Conservation (phyloP, 2,113 vertebrate genomes). For the Myrmophylax atrothorax region DNA sequence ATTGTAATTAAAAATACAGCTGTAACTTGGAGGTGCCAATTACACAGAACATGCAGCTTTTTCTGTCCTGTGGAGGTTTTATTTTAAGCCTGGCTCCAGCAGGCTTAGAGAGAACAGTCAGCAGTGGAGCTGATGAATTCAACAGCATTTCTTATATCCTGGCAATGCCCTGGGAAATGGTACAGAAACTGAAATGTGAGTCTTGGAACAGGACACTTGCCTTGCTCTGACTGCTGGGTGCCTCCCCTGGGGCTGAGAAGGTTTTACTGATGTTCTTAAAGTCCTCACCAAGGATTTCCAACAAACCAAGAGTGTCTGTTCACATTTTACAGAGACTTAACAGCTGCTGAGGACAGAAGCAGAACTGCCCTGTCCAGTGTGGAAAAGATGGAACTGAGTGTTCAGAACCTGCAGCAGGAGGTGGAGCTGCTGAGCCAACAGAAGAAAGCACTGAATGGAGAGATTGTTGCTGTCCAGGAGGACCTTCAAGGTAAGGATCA, state of each 20-base stretch:
- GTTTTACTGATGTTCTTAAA: background rate
- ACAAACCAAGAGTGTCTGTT: background rate
- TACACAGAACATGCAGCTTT: background rate
- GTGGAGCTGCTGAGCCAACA: constrained; percentile 59
- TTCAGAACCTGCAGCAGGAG: constrained; percentile 71
- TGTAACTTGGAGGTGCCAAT: background rate
- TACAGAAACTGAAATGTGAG: background rate
- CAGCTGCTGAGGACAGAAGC: constrained; percentile 66
- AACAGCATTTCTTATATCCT: background rate
- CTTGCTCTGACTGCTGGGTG: background rate
- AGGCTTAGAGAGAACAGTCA: background rate
- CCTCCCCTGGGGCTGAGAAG: background rate
- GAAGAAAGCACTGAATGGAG: constrained; percentile 58
- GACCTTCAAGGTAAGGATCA: constrained; percentile 68
- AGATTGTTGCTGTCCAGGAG: constrained; percentile 42
- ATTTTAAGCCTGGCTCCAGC: background rate
- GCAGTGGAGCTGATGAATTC: background rate
- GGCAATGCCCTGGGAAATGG: background rate
- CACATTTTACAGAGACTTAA: constrained; percentile 65
- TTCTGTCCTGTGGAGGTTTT: background rate
- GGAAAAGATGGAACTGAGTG: constrained; percentile 56
- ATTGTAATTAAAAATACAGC: background rate
- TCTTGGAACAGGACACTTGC: background rate
- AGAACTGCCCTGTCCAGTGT: constrained; percentile 26
- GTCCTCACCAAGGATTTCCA: background rate